Evolutionary conservation across 1,140 invertebrate genomes (phyloP).

Genomic region (Mycetomoellerius zeteki): DNA sequence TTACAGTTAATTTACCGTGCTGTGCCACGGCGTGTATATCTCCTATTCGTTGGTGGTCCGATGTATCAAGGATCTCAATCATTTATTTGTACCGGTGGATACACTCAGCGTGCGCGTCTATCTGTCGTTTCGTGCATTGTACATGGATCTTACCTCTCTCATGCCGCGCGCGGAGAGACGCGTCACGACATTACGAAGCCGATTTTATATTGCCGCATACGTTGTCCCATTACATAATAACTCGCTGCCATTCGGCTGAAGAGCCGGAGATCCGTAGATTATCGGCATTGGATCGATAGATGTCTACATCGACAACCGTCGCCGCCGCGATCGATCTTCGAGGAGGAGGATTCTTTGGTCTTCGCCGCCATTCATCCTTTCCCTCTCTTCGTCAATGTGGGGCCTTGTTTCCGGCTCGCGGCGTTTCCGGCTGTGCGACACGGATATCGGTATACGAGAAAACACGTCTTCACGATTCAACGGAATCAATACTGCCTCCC

Average conservation of each 20-base stretch:
- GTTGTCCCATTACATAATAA: constrained; percentile 77
- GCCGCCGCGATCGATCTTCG: constrained; percentile 55
- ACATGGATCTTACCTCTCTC: constrained; percentile 53
- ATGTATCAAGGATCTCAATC: constrained; percentile 75
- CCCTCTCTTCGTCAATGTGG: constrained; percentile 8
- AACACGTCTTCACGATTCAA: background rate
- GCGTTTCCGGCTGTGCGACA: constrained; percentile 41
- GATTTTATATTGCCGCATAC: constrained; percentile 71
- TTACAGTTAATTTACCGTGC: constrained; percentile 63
- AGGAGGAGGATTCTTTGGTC: constrained; percentile 61
- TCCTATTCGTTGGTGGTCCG: constrained; percentile 76
- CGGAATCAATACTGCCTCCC: background rate
- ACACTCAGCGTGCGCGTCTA: constrained; percentile 65
- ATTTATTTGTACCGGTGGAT: constrained; percentile 77
- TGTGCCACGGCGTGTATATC: constrained; percentile 44
- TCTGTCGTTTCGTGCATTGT: constrained; percentile 73
- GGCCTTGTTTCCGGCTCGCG: constrained; percentile 53
- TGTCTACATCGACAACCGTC: constrained; percentile 75
- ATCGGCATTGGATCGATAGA: constrained; percentile 73
- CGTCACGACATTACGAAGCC: constrained; percentile 75
- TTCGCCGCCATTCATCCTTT: constrained; percentile 67
- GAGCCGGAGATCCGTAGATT: constrained; percentile 63
- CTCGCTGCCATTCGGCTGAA: constrained; percentile 64
- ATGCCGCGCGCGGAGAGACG: constrained; percentile 44
- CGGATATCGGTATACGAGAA: constrained; percentile 3